phyloP scores from a whole-genome alignment of 2,888 invertebrate species.

The Hermodice carunculata region DNA sequence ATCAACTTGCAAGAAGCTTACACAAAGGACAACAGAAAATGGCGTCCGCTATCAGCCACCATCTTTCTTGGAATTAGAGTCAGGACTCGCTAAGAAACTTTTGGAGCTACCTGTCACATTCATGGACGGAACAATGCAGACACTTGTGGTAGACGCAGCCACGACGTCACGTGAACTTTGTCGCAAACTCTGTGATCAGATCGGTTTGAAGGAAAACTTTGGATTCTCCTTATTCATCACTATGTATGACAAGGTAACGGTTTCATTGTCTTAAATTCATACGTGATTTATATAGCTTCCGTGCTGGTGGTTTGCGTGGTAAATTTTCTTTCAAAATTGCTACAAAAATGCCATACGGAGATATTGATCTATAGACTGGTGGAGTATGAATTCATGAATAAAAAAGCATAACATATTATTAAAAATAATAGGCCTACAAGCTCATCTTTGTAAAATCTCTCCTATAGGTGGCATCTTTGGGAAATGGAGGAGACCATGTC shows the following conservation, averaged over 20 bases:
- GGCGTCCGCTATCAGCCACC: slow-evolving; percentile 20
- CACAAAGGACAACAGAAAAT: slow-evolving; percentile 14
- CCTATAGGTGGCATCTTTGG: slow-evolving; percentile 36
- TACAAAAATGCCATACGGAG: too few species aligned
- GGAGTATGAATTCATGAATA: too few species aligned
- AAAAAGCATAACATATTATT: too few species aligned
- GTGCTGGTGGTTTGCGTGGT: too few species aligned
- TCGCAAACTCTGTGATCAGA: slow-evolving; percentile 2
- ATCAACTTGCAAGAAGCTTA: slow-evolving; percentile 6
- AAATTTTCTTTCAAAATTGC: too few species aligned
- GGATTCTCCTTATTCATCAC: slow-evolving; percentile 24
- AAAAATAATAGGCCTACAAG: too few species aligned
- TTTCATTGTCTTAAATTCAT: not conserved
- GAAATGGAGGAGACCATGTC: slow-evolving; percentile 34
- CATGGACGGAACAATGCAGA: slow-evolving; percentile 24
- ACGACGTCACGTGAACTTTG: slow-evolving; percentile 23
- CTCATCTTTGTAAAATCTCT: too few species aligned
- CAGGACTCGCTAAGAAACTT: slow-evolving; percentile 9
- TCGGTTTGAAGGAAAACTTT: slow-evolving; percentile 15
- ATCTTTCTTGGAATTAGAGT: slow-evolving; percentile 22
- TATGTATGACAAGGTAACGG: slow-evolving; percentile 22
- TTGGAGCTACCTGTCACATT: slow-evolving; percentile 22
- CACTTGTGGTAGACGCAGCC: slow-evolving; percentile 14
- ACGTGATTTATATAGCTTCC: too few species aligned
- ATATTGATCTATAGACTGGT: too few species aligned